phyloP scores from a whole-genome alignment of 1,140 invertebrate species.

The Agraylea sexmaculata region DNA sequence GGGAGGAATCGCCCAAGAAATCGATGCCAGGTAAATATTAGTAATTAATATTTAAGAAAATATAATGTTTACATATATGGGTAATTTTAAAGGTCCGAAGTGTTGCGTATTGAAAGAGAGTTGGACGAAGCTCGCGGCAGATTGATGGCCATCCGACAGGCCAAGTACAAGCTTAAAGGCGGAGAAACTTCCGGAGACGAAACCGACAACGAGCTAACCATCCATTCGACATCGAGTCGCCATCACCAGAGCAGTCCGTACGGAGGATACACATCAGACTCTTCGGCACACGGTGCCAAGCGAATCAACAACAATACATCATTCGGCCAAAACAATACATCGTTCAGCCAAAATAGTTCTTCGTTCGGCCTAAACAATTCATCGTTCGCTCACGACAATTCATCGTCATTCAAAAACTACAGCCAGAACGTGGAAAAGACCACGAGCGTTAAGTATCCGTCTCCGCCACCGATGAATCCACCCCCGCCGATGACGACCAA shows the following conservation, averaged over 20 bases:
- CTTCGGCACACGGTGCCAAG: background rate
- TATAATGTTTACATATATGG: slow-evolving; percentile 6
- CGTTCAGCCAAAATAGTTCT: slow-evolving; percentile 8
- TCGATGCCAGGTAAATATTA: slow-evolving; percentile 62
- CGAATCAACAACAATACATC: slow-evolving; percentile 13
- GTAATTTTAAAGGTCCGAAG: slow-evolving; percentile 52
- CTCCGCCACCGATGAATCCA: slow-evolving; percentile 19
- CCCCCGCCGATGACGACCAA: slow-evolving; percentile 25
- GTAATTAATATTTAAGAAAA: background rate
- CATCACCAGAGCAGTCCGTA: background rate
- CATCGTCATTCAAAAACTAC: slow-evolving; percentile 7
- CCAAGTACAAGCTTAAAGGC: slow-evolving; percentile 63
- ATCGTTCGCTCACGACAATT: background rate
- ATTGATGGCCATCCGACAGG: slow-evolving; percentile 72
- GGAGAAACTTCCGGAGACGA: slow-evolving; percentile 45
- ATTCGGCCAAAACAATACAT: slow-evolving; percentile 17
- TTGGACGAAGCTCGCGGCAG: slow-evolving; percentile 84
- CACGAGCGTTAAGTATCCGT: slow-evolving; percentile 18
- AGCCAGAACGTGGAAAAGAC: slow-evolving; percentile 15
- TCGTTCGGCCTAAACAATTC: slow-evolving; percentile 2
- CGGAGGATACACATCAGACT: slow-evolving; percentile 6
- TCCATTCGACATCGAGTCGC: slow-evolving; percentile 8
- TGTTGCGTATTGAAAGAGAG: slow-evolving; percentile 86
- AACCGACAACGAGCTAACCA: slow-evolving; percentile 37
- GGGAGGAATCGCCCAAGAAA: slow-evolving; percentile 85